These are phyloP conservation scores for Perca fluviatilis DNA, from an alignment of 2,113 vertebrate genomes.

Conservation along the genomic window DNA sequence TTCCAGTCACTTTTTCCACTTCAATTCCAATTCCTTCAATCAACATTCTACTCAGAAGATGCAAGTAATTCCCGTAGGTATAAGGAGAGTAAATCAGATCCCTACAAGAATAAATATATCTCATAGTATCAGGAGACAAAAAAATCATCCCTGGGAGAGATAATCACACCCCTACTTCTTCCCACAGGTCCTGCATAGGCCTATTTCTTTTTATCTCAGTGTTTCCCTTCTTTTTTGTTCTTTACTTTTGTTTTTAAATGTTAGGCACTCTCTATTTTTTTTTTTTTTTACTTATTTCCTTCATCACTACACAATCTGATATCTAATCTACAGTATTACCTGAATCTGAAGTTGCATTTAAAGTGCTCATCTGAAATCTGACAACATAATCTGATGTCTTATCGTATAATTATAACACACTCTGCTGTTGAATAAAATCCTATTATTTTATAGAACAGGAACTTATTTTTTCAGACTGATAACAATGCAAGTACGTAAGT, in stretches of 20 bases:
- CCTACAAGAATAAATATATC: background rate
- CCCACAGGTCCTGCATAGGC: background rate
- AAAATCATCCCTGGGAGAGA: background rate
- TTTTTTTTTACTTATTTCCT: background rate
- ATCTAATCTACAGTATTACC: conserved; percentile 18
- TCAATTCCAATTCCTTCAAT: background rate
- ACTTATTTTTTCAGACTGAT: conserved; percentile 2
- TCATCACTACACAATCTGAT: background rate
- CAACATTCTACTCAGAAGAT: too few species aligned
- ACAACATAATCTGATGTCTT: background rate
- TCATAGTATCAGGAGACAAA: background rate
- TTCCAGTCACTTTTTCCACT: background rate
- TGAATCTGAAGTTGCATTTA: background rate
- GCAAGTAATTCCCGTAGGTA: too few species aligned
- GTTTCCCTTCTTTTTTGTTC: background rate
- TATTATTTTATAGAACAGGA: conserved; percentile 16
- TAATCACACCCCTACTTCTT: background rate
- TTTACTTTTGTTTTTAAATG: background rate
- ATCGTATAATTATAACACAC: background rate
- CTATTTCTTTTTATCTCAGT: background rate
- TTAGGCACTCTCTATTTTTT: background rate
- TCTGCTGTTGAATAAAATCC: conserved; percentile 7
- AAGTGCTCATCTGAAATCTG: conserved; percentile 21
- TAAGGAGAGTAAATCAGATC: background rate
- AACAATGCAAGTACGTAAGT: background rate